Percentiles rank a stretch among this genome's conserved stretches.
Evolutionary conservation across 37 sponge, comb jelly and placozoan species (phyloP).

Genomic region (Halisarca cf. caerulea): DNA sequence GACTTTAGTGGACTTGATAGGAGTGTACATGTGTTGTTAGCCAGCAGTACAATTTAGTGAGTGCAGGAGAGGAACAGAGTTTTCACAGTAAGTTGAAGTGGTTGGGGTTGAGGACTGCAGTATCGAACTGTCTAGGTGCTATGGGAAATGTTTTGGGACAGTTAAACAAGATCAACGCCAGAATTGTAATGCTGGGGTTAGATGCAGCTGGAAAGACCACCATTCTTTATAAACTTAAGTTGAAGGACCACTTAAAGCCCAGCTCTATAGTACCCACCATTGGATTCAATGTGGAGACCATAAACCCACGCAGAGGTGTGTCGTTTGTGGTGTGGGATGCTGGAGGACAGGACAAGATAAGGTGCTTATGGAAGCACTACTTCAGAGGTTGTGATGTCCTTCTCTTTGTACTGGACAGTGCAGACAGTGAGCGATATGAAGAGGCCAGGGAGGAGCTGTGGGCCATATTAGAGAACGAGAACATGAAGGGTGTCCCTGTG

Average conservation of each 20-base stretch:
- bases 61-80: no score
- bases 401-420: slow-evolving; percentile 98
- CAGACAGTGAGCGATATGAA: slow-evolving; percentile 87
- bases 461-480: slow-evolving; percentile 94
- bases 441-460: slow-evolving; percentile 91
- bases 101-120: no score
- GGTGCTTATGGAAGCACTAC: slow-evolving; percentile 98
- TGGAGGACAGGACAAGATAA: slow-evolving; percentile 99
- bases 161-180: slow-evolving; percentile 10
- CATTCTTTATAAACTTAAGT: slow-evolving; percentile 97
- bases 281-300: slow-evolving; percentile 96
- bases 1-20: no score
- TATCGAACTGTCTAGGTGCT: not conserved
- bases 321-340: slow-evolving; percentile 99
- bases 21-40: no score
- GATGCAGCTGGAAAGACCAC: slow-evolving; percentile 99
- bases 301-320: slow-evolving; percentile 85
- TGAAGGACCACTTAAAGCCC: slow-evolving; percentile 85
- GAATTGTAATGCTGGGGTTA: slow-evolving; percentile 97
- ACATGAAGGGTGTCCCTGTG: slow-evolving; percentile 89
- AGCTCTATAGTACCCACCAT: slow-evolving; percentile 91
- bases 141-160: slow-evolving; percentile 16
- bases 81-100: no score
- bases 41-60: no score
- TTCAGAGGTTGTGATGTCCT: slow-evolving; percentile 79